Evolutionary conservation across 2,797 vertebrate species (phyloP), one percentile per base, ranked within the genome.

Genomic region (Macropus fuliginosus): DNA sequence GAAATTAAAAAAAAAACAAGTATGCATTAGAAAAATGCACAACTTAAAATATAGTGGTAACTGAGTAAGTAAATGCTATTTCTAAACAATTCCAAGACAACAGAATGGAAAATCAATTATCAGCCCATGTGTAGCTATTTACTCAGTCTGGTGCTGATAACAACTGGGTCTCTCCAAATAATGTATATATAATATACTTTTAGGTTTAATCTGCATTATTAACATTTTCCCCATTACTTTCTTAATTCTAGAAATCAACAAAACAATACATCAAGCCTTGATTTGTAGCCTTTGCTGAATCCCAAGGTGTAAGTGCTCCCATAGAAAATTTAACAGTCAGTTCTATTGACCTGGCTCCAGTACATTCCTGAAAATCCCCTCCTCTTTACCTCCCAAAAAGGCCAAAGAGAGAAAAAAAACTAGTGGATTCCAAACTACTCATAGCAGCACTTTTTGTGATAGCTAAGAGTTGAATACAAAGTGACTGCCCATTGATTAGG

Each of bases 1-100:
- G 97, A 98, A 98, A 98, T 74, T 95, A 97, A 55, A 96, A 92
- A 87, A 66, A 66, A 66, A 66, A 1, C n/a, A 4, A n/a, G 94
- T 98, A 97, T 52, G 94, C 97, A 95, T 62, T 97, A 91, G 46
- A 12, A 96, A 97, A 54, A 90, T 55, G 95, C 46, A 10, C 40
- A 92, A 95, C 52, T 57, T 54, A 74, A 40, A 74, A 74, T 40
- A 27, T 4, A 81, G 9, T 46, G 13, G 21, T 81, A 24, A 81
- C 8, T 81, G 21, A 27, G 2, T 81, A 46, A 46, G 21, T 46
- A 81, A 81, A 81, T 81, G 40, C 74, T 81, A 46, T 46, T 21
- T 46, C 40, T 46, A 81, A 81, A 24, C 9, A 81, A 24, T 46
- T 40, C 40, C 40, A 81, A 81, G 40, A 81, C 8, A 46, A 3